Conservation (phyloP, 2,797 vertebrate genomes). For the Vespertilio murinus region DNA sequence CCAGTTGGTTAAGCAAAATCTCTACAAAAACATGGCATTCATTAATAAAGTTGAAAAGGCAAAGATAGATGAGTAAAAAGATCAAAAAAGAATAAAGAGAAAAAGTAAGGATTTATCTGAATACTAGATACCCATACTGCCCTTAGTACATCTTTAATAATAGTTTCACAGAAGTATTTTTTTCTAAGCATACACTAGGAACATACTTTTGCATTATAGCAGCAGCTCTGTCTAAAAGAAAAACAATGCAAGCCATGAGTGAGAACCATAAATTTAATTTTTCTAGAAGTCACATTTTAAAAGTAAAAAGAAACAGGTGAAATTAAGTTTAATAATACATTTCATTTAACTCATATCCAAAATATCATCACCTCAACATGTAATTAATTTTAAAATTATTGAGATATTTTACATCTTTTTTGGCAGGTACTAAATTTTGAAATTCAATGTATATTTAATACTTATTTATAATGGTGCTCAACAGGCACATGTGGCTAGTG, state of each 20-base stretch:
- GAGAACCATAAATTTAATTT: background rate
- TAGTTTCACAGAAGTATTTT: background rate
- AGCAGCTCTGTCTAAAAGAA: background rate
- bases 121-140: background rate
- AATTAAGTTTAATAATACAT: background rate
- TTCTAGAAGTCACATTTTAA: background rate
- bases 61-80: background rate
- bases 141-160: background rate
- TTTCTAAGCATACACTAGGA: background rate
- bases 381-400: background rate
- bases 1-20: background rate
- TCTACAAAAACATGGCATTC: conserved; percentile 2
- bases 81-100: background rate
- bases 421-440: background rate
- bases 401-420: background rate
- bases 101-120: background rate
- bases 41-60: background rate
- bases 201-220: background rate
- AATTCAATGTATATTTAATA: background rate
- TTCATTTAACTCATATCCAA: background rate
- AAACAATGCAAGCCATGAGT: background rate
- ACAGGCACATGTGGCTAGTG: background rate
- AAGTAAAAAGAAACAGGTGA: background rate
- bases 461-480: background rate
- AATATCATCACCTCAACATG: background rate